Percentiles rank a stretch among this genome's conserved stretches.
Evolutionary conservation across 2,888 invertebrate genomes (phyloP).

Genomic region (Steinernema carpocapsae): DNA sequence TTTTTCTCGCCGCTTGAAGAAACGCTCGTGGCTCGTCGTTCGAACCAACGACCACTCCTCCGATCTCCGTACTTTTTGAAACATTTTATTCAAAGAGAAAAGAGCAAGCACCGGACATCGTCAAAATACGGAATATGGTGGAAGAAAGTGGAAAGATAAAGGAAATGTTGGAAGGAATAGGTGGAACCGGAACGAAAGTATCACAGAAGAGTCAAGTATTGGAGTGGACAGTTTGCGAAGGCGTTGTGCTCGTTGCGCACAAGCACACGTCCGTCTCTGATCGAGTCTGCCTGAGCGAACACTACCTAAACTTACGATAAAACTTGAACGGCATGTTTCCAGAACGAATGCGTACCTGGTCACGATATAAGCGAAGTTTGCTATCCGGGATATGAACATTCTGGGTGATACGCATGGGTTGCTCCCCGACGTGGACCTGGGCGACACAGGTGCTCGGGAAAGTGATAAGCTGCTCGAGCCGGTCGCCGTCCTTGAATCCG

Average conservation of each 20-base stretch:
- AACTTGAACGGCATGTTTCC: not conserved
- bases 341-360: slow-evolving; percentile 55
- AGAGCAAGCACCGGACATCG: slow-evolving; percentile 21
- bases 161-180: slow-evolving; percentile 20
- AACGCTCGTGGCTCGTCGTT: too few relatives aligned
- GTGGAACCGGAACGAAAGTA: slow-evolving; percentile 17
- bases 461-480: slow-evolving; percentile 45
- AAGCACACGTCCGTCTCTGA: slow-evolving; percentile 61
- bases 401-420: slow-evolving; percentile 65
- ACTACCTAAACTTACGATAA: slow-evolving; percentile 56
- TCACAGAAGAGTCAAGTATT: slow-evolving; percentile 58
- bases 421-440: slow-evolving; percentile 58
- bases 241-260: slow-evolving; percentile 64
- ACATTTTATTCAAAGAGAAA: not conserved
- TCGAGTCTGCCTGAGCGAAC: slow-evolving; percentile 65
- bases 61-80: not conserved
- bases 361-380: slow-evolving; percentile 65
- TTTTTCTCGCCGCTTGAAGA: too few relatives aligned
- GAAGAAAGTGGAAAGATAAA: slow-evolving; percentile 11
- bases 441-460: slow-evolving; percentile 62
- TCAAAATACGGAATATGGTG: slow-evolving; percentile 26
- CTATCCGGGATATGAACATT: slow-evolving; percentile 62
- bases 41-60: too few relatives aligned
- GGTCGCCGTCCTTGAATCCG: slow-evolving; percentile 59
- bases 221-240: slow-evolving; percentile 58